Evolutionary conservation across 2,888 invertebrate species (phyloP).

Genomic region (Microdon myrmicae): DNA sequence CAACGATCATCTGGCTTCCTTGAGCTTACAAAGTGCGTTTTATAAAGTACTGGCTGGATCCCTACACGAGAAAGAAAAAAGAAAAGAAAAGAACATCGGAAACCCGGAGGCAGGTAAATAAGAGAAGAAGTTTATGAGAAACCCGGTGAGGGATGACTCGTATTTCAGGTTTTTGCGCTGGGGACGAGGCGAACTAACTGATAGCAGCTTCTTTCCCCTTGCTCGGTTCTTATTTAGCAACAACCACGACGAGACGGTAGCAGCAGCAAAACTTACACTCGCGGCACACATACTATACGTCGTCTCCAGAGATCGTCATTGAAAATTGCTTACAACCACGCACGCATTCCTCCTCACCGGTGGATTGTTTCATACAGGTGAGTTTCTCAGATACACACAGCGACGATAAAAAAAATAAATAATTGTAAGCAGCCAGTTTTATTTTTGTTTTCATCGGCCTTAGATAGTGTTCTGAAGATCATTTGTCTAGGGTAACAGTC

Average conservation of each 20-base stretch:
- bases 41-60: too few species aligned
- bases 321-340: slow-evolving; percentile 34
- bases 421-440: slow-evolving; percentile 46
- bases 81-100: slow-evolving; percentile 7
- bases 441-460: slow-evolving; percentile 44
- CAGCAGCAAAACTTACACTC: too few species aligned
- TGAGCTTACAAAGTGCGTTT: slow-evolving; percentile 49
- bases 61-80: too few species aligned
- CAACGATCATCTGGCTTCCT: slow-evolving; percentile 40
- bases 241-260: too few species aligned
- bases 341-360: slow-evolving; percentile 43
- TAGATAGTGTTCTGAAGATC: too few species aligned
- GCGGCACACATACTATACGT: too few species aligned
- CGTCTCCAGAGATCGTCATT: too few species aligned
- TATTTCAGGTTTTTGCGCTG: slow-evolving; percentile 44
- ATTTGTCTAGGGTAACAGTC: too few species aligned
- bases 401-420: slow-evolving; percentile 34
- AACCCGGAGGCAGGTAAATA: too few species aligned
- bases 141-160: slow-evolving; percentile 49
- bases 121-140: slow-evolving; percentile 31
- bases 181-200: slow-evolving; percentile 18
- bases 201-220: slow-evolving; percentile 33
- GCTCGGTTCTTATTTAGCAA: slow-evolving; percentile 39
- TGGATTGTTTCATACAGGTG: slow-evolving; percentile 50
- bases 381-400: slow-evolving; percentile 35